phyloP scores from a whole-genome alignment of 2,888 invertebrate species.

The Eristalinus aeneus region DNA sequence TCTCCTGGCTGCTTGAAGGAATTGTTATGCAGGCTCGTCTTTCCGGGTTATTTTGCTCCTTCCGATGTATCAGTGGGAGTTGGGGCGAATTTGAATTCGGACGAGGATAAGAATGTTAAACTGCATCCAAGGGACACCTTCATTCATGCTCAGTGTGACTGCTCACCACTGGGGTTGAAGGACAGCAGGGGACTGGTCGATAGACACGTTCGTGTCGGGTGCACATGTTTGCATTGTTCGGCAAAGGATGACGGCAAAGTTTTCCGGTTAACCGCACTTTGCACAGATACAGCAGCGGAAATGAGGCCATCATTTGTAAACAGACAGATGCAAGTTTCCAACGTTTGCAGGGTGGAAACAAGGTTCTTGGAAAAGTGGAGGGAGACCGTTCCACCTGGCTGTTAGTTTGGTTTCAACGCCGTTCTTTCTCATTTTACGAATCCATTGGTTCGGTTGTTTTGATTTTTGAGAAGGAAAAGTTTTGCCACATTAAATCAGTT shows the following conservation, averaged over 20 bases:
- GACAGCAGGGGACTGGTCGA: background rate
- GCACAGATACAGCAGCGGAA: conserved; percentile 12
- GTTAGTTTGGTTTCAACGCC: no score
- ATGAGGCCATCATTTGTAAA: conserved; percentile 37
- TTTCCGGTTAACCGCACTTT: conserved; percentile 21
- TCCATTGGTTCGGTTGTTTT: no score
- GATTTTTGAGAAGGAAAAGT: no score
- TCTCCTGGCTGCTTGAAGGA: conserved; percentile 1
- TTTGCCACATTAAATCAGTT: no score
- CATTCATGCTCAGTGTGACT: conserved; percentile 15
- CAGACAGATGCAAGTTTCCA: background rate
- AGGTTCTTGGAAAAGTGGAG: no score
- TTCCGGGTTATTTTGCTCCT: background rate
- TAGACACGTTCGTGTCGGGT: background rate
- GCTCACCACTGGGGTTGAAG: conserved; percentile 35
- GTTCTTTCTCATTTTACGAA: no score
- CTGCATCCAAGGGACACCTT: conserved; percentile 8
- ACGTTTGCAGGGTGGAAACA: background rate
- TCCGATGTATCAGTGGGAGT: background rate
- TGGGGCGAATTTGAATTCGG: conserved; percentile 6
- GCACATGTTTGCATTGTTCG: background rate
- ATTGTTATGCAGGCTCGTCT: background rate
- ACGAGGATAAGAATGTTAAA: conserved; percentile 10
- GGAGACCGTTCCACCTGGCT: no score
- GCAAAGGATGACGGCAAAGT: background rate